Evolutionary conservation across 2,113 vertebrate species (phyloP).

Genomic region (Lamprotornis superbus): DNA sequence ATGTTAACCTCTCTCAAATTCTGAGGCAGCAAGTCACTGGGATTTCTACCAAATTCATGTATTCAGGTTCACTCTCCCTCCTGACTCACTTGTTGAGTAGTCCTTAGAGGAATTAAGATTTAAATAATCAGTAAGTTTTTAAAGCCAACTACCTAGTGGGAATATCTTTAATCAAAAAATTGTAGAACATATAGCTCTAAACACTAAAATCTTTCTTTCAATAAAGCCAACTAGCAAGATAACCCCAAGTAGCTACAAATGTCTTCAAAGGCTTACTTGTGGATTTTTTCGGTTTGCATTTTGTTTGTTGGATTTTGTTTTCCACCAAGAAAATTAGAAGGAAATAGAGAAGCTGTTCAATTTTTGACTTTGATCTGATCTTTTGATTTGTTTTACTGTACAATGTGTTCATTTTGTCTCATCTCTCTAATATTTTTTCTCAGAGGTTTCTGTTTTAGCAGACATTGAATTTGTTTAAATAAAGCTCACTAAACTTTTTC

Average conservation of each 20-base stretch:
- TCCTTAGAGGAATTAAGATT: background rate
- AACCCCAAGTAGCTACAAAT: background rate
- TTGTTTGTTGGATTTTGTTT: background rate
- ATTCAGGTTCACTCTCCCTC: background rate
- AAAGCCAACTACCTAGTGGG: background rate
- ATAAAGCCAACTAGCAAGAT: background rate
- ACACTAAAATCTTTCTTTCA: background rate
- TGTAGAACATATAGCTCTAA: background rate
- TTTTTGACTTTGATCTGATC: background rate
- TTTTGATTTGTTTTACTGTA: background rate
- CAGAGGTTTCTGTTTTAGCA: background rate
- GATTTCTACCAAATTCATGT: background rate
- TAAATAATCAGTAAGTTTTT: background rate
- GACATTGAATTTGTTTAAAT: background rate
- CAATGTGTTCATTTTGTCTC: background rate
- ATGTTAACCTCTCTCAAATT: background rate
- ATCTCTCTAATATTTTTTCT: background rate
- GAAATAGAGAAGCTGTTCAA: background rate
- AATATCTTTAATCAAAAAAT: background rate
- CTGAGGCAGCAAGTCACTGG: background rate
- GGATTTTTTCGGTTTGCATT: background rate
- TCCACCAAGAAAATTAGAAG: background rate
- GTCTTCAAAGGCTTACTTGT: background rate
- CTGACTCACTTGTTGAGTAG: background rate
- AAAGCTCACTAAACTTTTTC: background rate